Evolutionary conservation across 2,888 invertebrate genomes (phyloP).

Genomic region (Himalopsyche japonica): DNA sequence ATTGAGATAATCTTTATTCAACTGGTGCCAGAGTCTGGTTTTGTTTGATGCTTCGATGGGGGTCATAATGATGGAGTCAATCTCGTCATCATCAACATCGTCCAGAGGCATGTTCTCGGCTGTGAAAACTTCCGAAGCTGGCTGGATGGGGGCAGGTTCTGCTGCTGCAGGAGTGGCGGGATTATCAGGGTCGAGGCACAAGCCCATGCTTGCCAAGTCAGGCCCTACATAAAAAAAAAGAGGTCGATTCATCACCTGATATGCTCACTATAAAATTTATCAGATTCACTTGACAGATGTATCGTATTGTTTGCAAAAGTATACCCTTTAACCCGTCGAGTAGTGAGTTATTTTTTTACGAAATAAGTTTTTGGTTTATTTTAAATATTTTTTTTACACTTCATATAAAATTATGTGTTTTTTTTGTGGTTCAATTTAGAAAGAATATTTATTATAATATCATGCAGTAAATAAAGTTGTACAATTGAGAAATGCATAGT

Average conservation of each 20-base stretch:
- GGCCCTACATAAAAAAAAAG: constrained; percentile 57
- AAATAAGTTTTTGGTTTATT: no score
- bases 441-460: no score
- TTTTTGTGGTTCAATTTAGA: no score
- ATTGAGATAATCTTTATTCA: constrained; percentile 85
- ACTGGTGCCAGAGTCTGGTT: constrained; percentile 81
- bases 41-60: constrained; percentile 82
- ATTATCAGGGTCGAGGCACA: constrained; percentile 45
- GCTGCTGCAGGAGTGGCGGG: constrained; percentile 42
- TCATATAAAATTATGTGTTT: no score
- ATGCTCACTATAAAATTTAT: background rate
- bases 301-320: no score
- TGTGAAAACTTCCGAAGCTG: constrained; percentile 58
- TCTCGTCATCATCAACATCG: constrained; percentile 86
- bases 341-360: no score
- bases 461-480: no score
- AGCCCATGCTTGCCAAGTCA: constrained; percentile 77
- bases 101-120: constrained; percentile 56
- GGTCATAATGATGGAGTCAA: constrained; percentile 82
- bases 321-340: no score
- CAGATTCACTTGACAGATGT: no score
- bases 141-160: constrained; percentile 46
- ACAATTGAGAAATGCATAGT: no score
- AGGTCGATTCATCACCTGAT: background rate
- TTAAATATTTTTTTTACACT: no score